Base-by-base conservation (phyloP, 2,113 vertebrate genomes). In the Balaeniceps rex region DNA sequence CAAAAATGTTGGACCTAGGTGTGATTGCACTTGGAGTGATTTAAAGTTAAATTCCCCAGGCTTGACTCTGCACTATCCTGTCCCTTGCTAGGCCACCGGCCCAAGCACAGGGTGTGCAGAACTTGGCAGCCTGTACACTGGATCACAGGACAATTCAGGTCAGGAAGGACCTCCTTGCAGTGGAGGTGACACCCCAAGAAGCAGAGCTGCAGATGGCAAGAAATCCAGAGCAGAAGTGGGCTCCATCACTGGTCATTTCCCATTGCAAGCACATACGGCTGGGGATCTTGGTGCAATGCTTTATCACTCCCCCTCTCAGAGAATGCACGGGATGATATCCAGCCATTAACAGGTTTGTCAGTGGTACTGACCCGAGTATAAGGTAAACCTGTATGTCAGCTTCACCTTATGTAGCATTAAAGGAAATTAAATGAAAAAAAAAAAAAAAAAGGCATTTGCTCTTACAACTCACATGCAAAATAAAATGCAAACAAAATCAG, bases 161-260 rank as follows among this genome's bases (percentile, higher is more conserved):
- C 63, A 55, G 36, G 40, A 88, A 65, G 52, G 44, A 33, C 28
- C 25, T 47, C 52, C 46, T 8, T 29, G 44, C 36, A 54, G 58
- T 1, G 2, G 60, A 90, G 58, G n/a, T 57, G n/a, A 49, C n/a
- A 54, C 14, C 6, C 31, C 0, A 0, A 81, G 44, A 72, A 75
- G 63, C 9, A 33, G 29, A 29, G 55, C 57, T 77, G n/a, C 23
- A 55, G 74, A 22, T 12, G 16, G 25, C 33, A 80, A 52, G 29
- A 77, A 80, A 51, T 63, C 51, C 52, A 69, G 46, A 68, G 42
- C 19, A 87, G 19, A 78, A 60, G 7, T 8, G 10, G 11, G 33
- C 14, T 92, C 58, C 34, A 6, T 54, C 14, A 11, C 65, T 19
- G 19, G 9, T 31, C 0, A 0, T 18, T 44, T 65, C 36, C 46